Percentiles rank a stretch among this genome's conserved stretches.
phyloP scores from a whole-genome alignment of 2,797 vertebrate genomes.

The Lagorchestes hirsutus region DNA sequence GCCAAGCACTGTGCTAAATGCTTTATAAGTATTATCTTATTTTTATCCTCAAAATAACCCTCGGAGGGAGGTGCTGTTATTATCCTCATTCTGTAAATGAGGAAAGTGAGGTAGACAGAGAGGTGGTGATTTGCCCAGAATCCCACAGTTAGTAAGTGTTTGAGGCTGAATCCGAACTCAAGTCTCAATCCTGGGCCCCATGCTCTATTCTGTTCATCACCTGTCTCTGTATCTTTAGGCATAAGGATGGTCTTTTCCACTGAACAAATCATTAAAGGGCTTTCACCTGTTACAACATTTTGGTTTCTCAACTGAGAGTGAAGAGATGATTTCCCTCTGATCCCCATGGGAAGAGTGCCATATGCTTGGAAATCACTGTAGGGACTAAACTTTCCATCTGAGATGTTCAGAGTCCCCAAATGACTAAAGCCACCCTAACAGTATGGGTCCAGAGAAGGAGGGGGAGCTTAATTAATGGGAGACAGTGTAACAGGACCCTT shows the following conservation, averaged over 20 bases:
- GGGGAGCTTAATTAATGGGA: not conserved
- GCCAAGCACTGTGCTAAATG: not conserved
- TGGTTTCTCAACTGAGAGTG: not conserved
- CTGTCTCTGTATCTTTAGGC: not conserved
- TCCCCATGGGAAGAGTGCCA: not conserved
- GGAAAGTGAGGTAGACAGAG: not conserved
- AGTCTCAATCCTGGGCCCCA: not conserved
- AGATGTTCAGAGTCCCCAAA: not conserved
- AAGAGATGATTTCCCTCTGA: not conserved
- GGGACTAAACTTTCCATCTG: not conserved
- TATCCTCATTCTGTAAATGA: not conserved
- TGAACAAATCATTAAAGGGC: not conserved
- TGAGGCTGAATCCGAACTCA: not conserved
- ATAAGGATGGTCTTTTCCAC: not conserved
- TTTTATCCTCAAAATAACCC: not conserved
- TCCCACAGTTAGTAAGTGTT: not conserved
- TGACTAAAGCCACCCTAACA: not conserved
- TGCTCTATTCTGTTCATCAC: not conserved
- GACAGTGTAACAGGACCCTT: not conserved
- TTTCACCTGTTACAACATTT: not conserved
- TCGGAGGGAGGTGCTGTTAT: not conserved
- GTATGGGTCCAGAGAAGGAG: not conserved
- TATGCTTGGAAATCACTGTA: not conserved
- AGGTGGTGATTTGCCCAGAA: not conserved
- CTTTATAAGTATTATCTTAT: not conserved